Base-by-base conservation (phyloP, 2,888 invertebrate species). In the Clitarchus hookeri region DNA sequence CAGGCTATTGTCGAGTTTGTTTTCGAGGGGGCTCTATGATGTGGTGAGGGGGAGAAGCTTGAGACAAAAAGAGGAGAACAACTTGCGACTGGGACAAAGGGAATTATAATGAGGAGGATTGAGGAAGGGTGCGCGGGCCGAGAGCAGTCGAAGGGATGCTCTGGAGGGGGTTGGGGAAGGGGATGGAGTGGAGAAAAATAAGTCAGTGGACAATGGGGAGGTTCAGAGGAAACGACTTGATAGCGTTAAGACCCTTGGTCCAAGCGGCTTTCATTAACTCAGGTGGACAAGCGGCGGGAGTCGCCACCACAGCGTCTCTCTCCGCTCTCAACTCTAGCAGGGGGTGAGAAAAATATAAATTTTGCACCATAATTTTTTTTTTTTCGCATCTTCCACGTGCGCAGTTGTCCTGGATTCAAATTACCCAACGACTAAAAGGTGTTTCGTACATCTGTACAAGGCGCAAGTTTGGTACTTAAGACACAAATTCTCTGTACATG, bases 51-150 rank as follows among this genome's bases (percentile, higher is more conserved):
- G n/a, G 65, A 27, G 27, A 44, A 44, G 82, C 36, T 36, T 27
- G 82, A 82, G 82, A 82, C 82, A 82, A 82, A 82, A 82, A 82
- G 82, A 82, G 36, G 44, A 82, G 82, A 82, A 82, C 82, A 36
- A 44, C 44, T 82, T 82, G 65, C 65, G 65, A 65, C 44, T 82
- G 44, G 82, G 44, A 82, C 82, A 82, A 82, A 82, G 82, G 44
- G 82, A 82, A 82, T 82, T 82, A 82, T 82, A 82, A 82, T 82
- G 82, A 82, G 44, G 82, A 82, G 82, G 44, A 82, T n/a, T n/a
- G 65, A 27, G 82, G 44, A 82, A 44, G 82, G 27, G 82, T 16
- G n/a, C 36, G 82, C 8, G 36, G 82, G 27, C 27, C 6, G 44
- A 82, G 82, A 82, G 82, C 27, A 82, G 9, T 82, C 36, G 82